Conservation (phyloP, 2,888 invertebrate species). For the Athripsodes cinereus region DNA sequence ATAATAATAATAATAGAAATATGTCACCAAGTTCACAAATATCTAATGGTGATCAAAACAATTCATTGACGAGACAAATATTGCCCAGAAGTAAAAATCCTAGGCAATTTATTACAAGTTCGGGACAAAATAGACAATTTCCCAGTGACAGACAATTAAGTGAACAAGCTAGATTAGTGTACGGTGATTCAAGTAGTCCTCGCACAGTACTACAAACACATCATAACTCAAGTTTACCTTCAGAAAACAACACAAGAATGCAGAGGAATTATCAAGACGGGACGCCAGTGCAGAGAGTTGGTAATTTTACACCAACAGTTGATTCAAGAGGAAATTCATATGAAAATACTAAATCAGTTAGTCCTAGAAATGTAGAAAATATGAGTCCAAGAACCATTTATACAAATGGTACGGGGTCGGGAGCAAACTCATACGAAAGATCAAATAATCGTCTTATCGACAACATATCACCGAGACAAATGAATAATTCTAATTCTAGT, state of each 20-base stretch:
- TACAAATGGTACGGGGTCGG: conserved; percentile 31
- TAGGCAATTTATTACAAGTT: conserved; percentile 22
- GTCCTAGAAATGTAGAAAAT: conserved; percentile 40
- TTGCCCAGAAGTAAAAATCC: conserved; percentile 29
- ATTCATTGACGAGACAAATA: conserved; percentile 32
- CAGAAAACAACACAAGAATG: conserved; percentile 19
- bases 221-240: conserved; percentile 15
- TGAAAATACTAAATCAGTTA: conserved; percentile 37
- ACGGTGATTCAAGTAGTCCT: conserved; percentile 24
- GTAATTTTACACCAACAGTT: conserved; percentile 23
- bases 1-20: conserved; percentile 28
- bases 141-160: conserved; percentile 23
- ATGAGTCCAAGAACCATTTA: conserved; percentile 40
- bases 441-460: conserved; percentile 23
- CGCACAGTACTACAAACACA: conserved; percentile 16
- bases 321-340: conserved; percentile 30
- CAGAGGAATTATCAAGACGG: conserved; percentile 20
- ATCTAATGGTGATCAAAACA: conserved; percentile 31
- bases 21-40: conserved; percentile 32
- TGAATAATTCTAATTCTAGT: conserved; percentile 14
- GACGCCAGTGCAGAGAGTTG: conserved; percentile 16
- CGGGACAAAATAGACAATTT: conserved; percentile 23
- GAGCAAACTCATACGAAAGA: conserved; percentile 36
- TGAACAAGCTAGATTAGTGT: conserved; percentile 22
- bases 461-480: conserved; percentile 23